These are phyloP conservation scores for Rhizoglyphus robini DNA, from an alignment of 1,140 invertebrate genomes.

Conservation along the genomic window DNA sequence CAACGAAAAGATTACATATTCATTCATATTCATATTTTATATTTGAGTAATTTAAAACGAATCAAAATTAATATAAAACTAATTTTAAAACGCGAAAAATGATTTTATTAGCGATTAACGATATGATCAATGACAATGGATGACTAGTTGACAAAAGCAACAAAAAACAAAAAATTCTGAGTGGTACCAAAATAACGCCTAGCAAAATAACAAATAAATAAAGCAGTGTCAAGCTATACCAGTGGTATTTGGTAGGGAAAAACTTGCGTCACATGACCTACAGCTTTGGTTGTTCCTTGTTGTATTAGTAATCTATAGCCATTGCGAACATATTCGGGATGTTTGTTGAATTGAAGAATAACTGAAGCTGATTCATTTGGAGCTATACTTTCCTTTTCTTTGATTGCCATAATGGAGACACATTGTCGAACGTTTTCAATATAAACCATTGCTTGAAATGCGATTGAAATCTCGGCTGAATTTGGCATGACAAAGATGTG, in stretches of 20 bases:
- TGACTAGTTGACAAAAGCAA: background rate
- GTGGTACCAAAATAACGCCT: background rate
- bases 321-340: slow-evolving; percentile 80
- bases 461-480: slow-evolving; percentile 60
- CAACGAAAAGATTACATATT: slow-evolving; percentile 2
- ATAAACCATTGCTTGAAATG: slow-evolving; percentile 86
- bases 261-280: slow-evolving; percentile 74
- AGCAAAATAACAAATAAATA: background rate
- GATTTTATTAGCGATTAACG: background rate
- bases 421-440: slow-evolving; percentile 90
- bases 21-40: background rate
- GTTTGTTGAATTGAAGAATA: slow-evolving; percentile 69
- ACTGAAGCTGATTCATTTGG: slow-evolving; percentile 74
- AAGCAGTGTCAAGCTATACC: background rate
- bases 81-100: background rate
- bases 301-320: slow-evolving; percentile 73
- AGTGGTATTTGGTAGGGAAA: slow-evolving; percentile 41
- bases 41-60: background rate
- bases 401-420: slow-evolving; percentile 58
- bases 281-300: slow-evolving; percentile 72
- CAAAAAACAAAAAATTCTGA: background rate
- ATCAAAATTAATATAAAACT: background rate
- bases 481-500: slow-evolving; percentile 72
- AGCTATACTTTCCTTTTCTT: slow-evolving; percentile 44
- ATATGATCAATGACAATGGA: background rate